Percentiles rank a stretch among this genome's conserved stretches.
These are phyloP conservation scores for Diadumene lineata DNA, from an alignment of 92 coral and sea anemone genomes.

Conservation along the genomic window DNA sequence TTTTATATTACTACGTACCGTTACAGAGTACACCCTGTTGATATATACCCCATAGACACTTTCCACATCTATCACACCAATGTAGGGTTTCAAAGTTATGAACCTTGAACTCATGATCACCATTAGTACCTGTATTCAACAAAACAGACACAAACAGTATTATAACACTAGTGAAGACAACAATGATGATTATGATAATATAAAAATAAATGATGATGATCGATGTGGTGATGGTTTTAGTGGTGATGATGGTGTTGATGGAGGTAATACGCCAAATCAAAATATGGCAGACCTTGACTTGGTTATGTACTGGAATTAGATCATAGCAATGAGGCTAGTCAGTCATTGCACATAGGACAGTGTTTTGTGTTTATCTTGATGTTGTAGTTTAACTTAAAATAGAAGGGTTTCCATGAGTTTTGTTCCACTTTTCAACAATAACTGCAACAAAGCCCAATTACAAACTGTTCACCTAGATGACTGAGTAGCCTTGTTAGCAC, in stretches of 20 bases:
- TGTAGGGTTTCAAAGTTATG: conserved; percentile 70
- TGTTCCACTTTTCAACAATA: no score
- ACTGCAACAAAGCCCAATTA: no score
- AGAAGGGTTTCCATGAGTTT: no score
- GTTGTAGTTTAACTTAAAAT: no score
- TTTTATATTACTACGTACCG: conserved; percentile 33
- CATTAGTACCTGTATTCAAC: conserved; percentile 79
- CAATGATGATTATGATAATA: background rate
- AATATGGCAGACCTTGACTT: background rate
- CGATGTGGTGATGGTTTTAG: background rate
- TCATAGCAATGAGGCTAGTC: no score
- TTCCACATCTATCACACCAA: conserved; percentile 93
- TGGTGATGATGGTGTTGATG: background rate
- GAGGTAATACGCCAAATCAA: background rate
- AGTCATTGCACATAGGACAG: no score
- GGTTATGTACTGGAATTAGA: no score
- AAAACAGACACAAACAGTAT: background rate
- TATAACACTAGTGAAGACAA: background rate
- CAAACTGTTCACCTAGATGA: no score
- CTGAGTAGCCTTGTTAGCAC: no score
- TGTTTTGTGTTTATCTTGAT: no score
- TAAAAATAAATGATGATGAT: background rate
- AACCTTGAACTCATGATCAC: conserved; percentile 65
- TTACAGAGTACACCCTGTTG: conserved; percentile 89
- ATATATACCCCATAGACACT: conserved; percentile 87